Evolutionary conservation across 2,888 invertebrate species (phyloP).

Genomic region (Dioctria rufipes): DNA sequence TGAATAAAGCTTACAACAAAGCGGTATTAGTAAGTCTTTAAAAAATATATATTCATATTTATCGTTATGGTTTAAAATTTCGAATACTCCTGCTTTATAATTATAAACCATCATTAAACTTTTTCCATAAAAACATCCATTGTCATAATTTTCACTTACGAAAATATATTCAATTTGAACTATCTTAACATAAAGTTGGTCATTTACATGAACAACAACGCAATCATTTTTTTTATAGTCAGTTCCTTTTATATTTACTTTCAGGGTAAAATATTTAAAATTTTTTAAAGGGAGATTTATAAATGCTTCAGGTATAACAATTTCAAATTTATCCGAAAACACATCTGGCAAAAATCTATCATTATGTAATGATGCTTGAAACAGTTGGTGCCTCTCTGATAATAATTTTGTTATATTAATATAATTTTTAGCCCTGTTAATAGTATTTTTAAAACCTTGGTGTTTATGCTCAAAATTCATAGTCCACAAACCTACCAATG

Average conservation of each 20-base stretch:
- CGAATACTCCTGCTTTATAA: constrained; percentile 1
- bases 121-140: constrained; percentile 15
- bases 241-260: background rate
- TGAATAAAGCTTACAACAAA: background rate
- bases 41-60: constrained; percentile 1
- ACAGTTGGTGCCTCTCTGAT: constrained; percentile 4
- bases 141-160: background rate
- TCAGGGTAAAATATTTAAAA: constrained; percentile 2
- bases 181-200: background rate
- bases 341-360: background rate
- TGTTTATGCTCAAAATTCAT: constrained; percentile 37
- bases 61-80: background rate
- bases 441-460: constrained; percentile 14
- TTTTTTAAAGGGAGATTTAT: background rate
- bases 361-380: constrained; percentile 23
- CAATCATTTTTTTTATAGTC: constrained; percentile 22
- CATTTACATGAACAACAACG: background rate
- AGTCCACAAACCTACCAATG: background rate
- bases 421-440: constrained; percentile 4
- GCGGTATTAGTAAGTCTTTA: background rate
- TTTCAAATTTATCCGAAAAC: background rate
- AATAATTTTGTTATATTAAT: constrained; percentile 10
- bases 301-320: background rate
- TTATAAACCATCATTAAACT: background rate
- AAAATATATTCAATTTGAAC: constrained; percentile 35